Percentiles rank a stretch among this genome's conserved stretches.
phyloP scores from a whole-genome alignment of 2,113 vertebrate genomes.

The Podarcis raffonei region DNA sequence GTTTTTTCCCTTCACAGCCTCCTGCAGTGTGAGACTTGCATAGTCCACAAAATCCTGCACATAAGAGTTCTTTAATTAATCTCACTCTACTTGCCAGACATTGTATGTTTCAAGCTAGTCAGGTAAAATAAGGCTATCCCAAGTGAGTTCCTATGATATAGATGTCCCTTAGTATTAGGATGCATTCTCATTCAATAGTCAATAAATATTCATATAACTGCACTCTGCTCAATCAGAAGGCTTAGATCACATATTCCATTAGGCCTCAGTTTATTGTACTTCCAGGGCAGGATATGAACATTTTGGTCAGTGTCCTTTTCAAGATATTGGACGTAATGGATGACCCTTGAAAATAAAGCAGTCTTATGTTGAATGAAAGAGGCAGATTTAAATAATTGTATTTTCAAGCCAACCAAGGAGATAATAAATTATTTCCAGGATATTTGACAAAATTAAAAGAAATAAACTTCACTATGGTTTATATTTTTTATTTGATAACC shows the following conservation, averaged over 20 bases:
- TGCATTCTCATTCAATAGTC: constrained; percentile 50
- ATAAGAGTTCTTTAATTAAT: not conserved
- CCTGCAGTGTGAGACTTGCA: not conserved
- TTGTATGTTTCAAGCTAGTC: not conserved
- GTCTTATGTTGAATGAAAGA: constrained; percentile 50
- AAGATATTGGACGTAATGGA: constrained; percentile 57
- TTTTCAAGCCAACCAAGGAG: not conserved
- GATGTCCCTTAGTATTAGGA: constrained; percentile 45
- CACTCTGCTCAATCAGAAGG: constrained; percentile 48
- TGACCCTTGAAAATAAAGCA: constrained; percentile 56
- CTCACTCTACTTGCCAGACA: not conserved
- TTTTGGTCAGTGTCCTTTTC: constrained; percentile 55
- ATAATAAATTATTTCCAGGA: constrained; percentile 17
- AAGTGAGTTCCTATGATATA: constrained; percentile 30
- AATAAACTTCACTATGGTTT: not conserved
- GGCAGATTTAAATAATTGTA: constrained; percentile 30
- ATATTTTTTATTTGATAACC: not conserved
- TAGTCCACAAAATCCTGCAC: not conserved
- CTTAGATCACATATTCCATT: constrained; percentile 57
- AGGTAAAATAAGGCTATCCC: constrained; percentile 1
- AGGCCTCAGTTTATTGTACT: constrained; percentile 63
- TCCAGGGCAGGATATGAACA: constrained; percentile 41
- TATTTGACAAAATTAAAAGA: not conserved
- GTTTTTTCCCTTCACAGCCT: too few relatives aligned
- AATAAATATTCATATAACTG: constrained; percentile 61